Evolutionary conservation across 2,113 vertebrate genomes (phyloP).

Genomic region (Cinclus cinclus): DNA sequence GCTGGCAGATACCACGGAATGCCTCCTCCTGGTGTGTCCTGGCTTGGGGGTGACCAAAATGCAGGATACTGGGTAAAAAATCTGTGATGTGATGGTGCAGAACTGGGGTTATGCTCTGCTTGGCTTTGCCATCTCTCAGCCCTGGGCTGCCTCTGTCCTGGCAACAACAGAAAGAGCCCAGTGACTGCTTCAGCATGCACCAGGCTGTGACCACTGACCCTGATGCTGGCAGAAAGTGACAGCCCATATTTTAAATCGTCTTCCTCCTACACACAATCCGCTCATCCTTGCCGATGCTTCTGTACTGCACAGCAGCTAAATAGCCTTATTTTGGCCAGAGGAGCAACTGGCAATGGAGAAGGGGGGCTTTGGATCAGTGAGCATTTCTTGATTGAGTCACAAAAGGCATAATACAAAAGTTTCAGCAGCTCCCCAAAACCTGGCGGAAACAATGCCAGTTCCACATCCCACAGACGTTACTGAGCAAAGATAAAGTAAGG

Average conservation of each 20-base stretch:
- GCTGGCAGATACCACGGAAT: slow-evolving; percentile 31
- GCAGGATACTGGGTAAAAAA: not conserved
- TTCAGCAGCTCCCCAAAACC: not conserved
- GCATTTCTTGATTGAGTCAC: not conserved
- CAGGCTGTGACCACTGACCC: not conserved
- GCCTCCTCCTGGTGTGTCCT: not conserved
- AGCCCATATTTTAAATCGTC: not conserved
- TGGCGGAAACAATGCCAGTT: not conserved
- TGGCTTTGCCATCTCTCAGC: not conserved
- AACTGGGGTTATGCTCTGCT: not conserved
- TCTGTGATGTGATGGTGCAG: not conserved
- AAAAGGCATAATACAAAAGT: not conserved
- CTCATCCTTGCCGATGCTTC: not conserved
- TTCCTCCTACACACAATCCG: not conserved
- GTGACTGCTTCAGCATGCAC: rapidly evolving
- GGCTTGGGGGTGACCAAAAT: not conserved
- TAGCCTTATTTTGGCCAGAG: not conserved
- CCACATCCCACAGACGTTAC: rapidly evolving
- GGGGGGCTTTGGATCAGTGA: not conserved
- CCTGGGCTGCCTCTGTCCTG: not conserved
- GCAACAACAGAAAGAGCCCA: not conserved
- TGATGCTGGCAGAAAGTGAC: not conserved
- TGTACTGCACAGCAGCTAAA: not conserved
- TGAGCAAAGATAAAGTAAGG: not conserved
- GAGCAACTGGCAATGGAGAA: not conserved